Conservation (phyloP, 2,113 vertebrate genomes). For the Entomyzon cyanotis region DNA sequence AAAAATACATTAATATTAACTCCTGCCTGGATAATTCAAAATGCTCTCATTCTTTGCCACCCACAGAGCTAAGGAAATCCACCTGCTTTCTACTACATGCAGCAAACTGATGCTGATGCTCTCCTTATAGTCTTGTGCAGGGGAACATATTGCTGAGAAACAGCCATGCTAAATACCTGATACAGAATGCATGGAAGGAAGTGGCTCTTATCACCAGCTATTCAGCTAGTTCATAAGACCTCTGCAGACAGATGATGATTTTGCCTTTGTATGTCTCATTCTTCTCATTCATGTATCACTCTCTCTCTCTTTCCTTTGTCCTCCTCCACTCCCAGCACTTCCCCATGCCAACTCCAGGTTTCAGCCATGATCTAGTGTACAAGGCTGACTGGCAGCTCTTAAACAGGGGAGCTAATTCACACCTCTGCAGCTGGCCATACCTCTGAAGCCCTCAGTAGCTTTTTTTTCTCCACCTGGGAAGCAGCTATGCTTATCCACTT, state of each 20-base stretch:
- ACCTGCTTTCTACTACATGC: background rate
- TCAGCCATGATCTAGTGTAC: background rate
- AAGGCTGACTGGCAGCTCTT: background rate
- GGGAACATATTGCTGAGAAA: background rate
- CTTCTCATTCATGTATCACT: background rate
- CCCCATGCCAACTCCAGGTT: background rate
- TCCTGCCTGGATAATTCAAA: background rate
- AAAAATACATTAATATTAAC: background rate
- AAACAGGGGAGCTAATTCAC: background rate
- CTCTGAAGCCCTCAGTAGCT: background rate
- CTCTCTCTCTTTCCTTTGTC: background rate
- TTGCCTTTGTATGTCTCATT: background rate
- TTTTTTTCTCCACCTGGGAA: background rate
- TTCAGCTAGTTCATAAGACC: background rate
- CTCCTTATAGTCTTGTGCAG: background rate
- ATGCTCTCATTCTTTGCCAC: background rate
- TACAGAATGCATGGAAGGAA: background rate
- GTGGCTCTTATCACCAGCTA: background rate
- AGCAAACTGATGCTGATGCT: background rate
- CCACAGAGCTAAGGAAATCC: background rate
- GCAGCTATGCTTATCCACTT: background rate
- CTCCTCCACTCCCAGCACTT: background rate
- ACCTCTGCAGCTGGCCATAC: background rate
- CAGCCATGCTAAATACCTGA: background rate
- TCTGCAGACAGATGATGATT: background rate